These are phyloP conservation scores for Telmatochromis sp. DNA, from an alignment of 2,113 vertebrate species.

Conservation along the genomic window DNA sequence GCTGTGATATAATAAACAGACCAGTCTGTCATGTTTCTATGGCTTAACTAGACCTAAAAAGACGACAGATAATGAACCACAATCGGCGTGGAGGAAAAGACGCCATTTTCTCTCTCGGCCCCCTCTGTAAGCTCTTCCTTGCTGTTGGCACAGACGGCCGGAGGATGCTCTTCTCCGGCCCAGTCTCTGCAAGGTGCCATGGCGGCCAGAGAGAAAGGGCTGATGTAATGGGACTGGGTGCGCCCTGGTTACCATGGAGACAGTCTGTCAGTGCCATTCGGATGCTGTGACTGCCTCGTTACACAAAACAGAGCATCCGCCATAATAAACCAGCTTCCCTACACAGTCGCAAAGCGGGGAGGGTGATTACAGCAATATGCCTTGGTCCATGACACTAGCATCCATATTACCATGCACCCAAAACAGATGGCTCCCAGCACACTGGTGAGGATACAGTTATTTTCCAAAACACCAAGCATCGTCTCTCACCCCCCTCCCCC, in stretches of 20 bases:
- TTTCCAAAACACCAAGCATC: slow-evolving; percentile 1
- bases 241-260: slow-evolving; percentile 68
- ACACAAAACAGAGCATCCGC: slow-evolving; percentile 30
- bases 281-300: slow-evolving; percentile 20
- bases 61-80: background rate
- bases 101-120: slow-evolving; percentile 42
- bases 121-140: background rate
- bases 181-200: slow-evolving; percentile 45
- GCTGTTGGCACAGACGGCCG: slow-evolving; percentile 16
- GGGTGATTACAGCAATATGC: slow-evolving; percentile 35
- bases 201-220: slow-evolving; percentile 38
- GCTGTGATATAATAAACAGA: background rate
- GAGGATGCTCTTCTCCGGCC: slow-evolving; percentile 9
- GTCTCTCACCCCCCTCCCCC: background rate
- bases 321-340: slow-evolving; percentile 10
- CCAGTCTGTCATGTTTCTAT: background rate
- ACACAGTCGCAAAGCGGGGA: background rate
- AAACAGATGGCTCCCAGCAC: slow-evolving; percentile 29
- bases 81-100: background rate
- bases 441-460: background rate
- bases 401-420: slow-evolving; percentile 7
- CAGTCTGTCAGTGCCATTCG: slow-evolving; percentile 42
- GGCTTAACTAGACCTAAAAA: background rate
- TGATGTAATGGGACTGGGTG: slow-evolving; percentile 69
- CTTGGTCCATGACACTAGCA: background rate